Base-by-base conservation (phyloP, 2,113 vertebrate genomes). In the Melanotaenia duboulayi region DNA sequence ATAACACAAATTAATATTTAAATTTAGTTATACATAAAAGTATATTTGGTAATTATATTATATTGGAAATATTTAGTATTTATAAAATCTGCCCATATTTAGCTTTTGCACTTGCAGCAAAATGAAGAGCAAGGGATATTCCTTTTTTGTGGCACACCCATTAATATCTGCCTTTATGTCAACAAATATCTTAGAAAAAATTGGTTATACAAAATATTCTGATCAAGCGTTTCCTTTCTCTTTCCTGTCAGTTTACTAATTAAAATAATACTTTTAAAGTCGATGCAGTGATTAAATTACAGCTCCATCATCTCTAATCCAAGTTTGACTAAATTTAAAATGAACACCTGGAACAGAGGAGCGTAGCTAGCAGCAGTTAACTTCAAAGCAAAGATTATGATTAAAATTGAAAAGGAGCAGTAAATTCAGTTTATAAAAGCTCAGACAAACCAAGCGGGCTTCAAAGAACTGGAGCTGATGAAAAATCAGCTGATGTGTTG, bases 371-470 rank as follows among this genome's bases (percentile, higher is more conserved):
- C 68, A 61, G 68, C 69, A 55, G 48, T 39, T 68, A 8, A 35
- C 44, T 74, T 69, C 40, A 81, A 79, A 86, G 69, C 1, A 12
- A 65, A 61, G 24, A 11, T 61, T 55, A 25, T 64, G 55, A 67
- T 52, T 65, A 61, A 17, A 79, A 68, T 52, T 51, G 76, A 69
- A 56, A 28, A 35, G 20, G 49, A n/a, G 28, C 44, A 49, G 44
- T 44, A 35, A 46, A 65, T 70, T 39, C 42, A 1, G 0, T 7
- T 68, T 48, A 64, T 56, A 51, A 22, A 1, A 0, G 7, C 3
- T 25, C 48, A 22, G 17, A 57, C 25, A 39, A 48, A 42, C 11
- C 22, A 11, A 39, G 44, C 17, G 4, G 56, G 32, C 72, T 79
- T 74, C 35, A 42, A 44, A 74, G 66, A 63, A 56, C 5, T 0